Evolutionary conservation across 2,113 vertebrate genomes (phyloP), one percentile per base, ranked within the genome.

Genomic region (Vimba vimba): DNA sequence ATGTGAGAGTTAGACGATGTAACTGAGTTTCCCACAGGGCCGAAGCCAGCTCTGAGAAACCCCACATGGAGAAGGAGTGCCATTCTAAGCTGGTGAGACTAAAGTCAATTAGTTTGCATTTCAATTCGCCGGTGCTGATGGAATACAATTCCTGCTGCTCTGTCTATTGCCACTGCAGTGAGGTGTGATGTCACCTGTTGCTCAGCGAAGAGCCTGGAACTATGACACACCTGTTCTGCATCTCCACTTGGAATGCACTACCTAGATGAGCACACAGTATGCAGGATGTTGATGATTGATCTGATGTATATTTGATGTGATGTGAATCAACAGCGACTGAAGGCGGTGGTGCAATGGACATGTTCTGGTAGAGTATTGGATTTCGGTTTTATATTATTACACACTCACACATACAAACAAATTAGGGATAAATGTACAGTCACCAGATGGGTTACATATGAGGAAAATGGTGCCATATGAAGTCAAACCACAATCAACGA

Each of bases 31-130:
- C 36, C 77, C 77, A 62, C 57, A 60, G 55, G 77, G 77, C 6
- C 3, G 12, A 25, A 19, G 77, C 21, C 23, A 43, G 79, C 84
- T 23, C 60, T 75, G 82, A 62, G 84, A 83, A 85, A 85, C 79
- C 57, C 79, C 47, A 74, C 55, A 80, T 71, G 23, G 74, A 43
- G 76, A 13, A 62, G 52, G 30, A 8, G 33, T 27, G 60, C 21
- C 43, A 50, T 76, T 86, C 47, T 69, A 88, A 86, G 77, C 85
- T 82, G 86, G 81, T 45, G 85, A 86, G 87, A 85, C 69, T 76
- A 85, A 86, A 85, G 83, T 85, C 86, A 90, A 87, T 87, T 87
- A 89, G 78, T 82, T 85, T 86, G 50, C 86, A 64, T 86, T 77
- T 87, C 87, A 87, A 87, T 85, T 87, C 80, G 7, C 68, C 62